These are phyloP conservation scores for Festucalex cinctus DNA, from an alignment of 2,113 vertebrate genomes.

Conservation along the genomic window DNA sequence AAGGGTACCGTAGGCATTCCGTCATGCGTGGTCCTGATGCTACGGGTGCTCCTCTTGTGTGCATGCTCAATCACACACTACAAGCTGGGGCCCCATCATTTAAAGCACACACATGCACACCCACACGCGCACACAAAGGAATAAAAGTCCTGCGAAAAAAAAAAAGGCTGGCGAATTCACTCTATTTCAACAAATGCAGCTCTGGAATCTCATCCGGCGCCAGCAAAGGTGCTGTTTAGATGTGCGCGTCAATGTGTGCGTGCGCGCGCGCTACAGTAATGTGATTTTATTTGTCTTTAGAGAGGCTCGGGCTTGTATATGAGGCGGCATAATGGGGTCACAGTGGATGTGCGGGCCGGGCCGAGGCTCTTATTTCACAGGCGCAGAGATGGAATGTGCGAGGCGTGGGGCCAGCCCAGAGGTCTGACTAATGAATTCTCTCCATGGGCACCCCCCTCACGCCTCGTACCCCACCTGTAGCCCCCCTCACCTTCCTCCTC, in stretches of 20 bases:
- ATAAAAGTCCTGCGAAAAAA: not conserved
- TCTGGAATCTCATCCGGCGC: constrained; percentile 5
- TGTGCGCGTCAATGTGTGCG: constrained; percentile 4
- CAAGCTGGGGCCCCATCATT: not conserved
- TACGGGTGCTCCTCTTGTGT: not conserved
- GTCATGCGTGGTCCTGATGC: not conserved
- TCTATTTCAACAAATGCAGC: not conserved
- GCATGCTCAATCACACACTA: not conserved
- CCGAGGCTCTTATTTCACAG: constrained; percentile 49
- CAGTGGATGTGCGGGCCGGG: constrained; percentile 53
- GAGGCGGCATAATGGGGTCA: constrained; percentile 62
- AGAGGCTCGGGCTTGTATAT: constrained; percentile 39
- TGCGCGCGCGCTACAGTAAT: constrained; percentile 7
- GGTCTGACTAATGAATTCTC: constrained; percentile 69
- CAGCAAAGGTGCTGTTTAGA: constrained; percentile 4
- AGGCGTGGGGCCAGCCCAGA: constrained; percentile 33
- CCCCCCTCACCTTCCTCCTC: constrained; percentile 61
- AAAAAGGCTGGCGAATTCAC: not conserved
- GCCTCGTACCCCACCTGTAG: constrained; percentile 7
- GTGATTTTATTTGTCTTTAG: constrained; percentile 27
- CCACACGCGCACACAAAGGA: not conserved
- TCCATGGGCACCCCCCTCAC: not conserved
- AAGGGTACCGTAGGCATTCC: not conserved
- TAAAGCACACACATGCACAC: not conserved
- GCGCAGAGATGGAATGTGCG: constrained; percentile 50